Conservation (phyloP, 2,113 vertebrate genomes). For the Gymnobelideus leadbeateri region DNA sequence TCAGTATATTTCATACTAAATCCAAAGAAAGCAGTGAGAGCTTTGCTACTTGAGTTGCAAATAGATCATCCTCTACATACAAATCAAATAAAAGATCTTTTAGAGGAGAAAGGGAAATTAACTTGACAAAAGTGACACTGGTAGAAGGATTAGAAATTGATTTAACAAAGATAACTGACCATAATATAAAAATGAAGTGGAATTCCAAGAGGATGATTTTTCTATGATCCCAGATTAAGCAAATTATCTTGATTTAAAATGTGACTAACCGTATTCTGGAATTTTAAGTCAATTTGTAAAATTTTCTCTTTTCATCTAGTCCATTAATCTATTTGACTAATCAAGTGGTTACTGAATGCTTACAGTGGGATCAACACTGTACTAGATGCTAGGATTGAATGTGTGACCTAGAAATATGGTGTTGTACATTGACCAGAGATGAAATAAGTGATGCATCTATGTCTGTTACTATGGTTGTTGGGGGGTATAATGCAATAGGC, state of each 20-base stretch:
- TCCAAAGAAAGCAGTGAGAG: neutral
- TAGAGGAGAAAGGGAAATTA: neutral
- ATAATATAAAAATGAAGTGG: neutral
- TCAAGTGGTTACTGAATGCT: neutral
- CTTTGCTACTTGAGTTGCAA: neutral
- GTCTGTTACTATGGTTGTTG: too few species aligned
- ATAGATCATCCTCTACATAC: neutral
- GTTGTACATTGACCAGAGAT: too few species aligned
- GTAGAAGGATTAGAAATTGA: neutral
- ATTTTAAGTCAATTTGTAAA: neutral
- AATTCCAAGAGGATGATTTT: neutral
- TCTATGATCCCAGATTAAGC: neutral
- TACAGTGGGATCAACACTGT: too few species aligned
- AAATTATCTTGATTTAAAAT: neutral
- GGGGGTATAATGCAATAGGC: too few species aligned
- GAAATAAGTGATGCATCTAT: too few species aligned
- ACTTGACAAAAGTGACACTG: neutral
- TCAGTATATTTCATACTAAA: neutral
- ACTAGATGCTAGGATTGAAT: too few species aligned
- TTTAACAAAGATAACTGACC: neutral
- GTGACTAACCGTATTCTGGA: neutral
- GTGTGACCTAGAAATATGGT: too few species aligned
- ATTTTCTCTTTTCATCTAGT: neutral
- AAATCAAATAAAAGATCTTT: neutral
- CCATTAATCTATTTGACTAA: neutral